Evolutionary conservation across 1,140 invertebrate species (phyloP).

Genomic region (Oryctes rhinoceros): DNA sequence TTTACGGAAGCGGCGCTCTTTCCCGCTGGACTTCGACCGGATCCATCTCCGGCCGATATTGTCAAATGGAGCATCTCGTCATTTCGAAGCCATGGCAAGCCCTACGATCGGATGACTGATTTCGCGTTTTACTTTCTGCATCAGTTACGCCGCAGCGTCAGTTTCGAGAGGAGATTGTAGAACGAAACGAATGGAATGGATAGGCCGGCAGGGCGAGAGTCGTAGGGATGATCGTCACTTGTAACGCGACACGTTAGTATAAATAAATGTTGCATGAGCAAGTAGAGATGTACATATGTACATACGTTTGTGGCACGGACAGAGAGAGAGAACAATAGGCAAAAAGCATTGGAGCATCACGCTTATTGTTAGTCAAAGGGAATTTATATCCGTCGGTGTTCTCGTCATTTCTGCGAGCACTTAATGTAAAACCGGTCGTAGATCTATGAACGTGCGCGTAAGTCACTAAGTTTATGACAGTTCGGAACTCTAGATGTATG

Average conservation of each 20-base stretch:
- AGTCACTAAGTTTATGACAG: background rate
- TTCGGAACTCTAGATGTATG: background rate
- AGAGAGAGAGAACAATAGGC: background rate
- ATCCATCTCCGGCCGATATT: slow-evolving; percentile 9
- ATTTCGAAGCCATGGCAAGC: background rate
- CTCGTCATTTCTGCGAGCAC: background rate
- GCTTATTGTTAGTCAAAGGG: background rate
- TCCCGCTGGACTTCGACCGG: background rate
- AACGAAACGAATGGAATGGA: background rate
- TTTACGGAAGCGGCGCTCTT: background rate
- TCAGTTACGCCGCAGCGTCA: background rate
- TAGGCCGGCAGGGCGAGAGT: background rate
- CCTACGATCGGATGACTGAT: background rate
- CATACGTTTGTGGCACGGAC: background rate
- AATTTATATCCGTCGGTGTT: background rate
- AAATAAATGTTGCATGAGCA: background rate
- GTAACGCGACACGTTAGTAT: background rate
- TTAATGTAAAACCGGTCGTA: background rate
- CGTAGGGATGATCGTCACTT: background rate
- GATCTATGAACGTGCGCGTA: background rate
- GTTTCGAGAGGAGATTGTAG: background rate
- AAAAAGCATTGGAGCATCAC: background rate
- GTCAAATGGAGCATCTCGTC: background rate
- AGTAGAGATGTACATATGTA: too few relatives aligned
- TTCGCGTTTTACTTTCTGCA: background rate